Base-by-base conservation (phyloP, 2,113 vertebrate species). In the Esox niger region DNA sequence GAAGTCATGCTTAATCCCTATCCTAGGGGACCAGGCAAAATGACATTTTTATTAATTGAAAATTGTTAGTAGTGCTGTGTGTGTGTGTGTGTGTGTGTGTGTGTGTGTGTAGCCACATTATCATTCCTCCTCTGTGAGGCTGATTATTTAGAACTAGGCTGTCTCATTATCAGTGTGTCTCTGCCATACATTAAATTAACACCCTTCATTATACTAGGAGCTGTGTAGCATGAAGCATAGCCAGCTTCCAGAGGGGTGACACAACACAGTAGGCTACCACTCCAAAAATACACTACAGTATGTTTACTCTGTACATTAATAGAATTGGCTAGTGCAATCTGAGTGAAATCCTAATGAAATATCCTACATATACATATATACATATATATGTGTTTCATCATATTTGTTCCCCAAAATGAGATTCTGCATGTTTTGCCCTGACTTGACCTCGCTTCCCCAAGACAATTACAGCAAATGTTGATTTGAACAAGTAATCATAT, bases 21-120 rank as follows among this genome's bases (percentile, higher is more conserved):
- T 94, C 92, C 93, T 92, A 83, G 66, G 93, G 91, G 94, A 93
- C 81, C 56, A 89, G 90, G 91, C 89, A 92, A 93, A 95, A 94
- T 95, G 86, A 93, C 93, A 92, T 95, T 94, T 93, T 95, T 92
- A 95, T 95, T 94, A 95, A 96, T 96, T 95, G 94, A 97, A 95
- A 96, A 91, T 93, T 95, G 93, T 94, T 93, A 90, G 91, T 92
- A 92, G 91, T 90, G 91, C 91, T 92, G 93, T 90, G 90, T 88
- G 92, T 93, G 93, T 89, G 87, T n/a, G n/a, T n/a, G n/a, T n/a
- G n/a, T n/a, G n/a, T n/a, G n/a, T n/a, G n/a, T n/a, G n/a, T n/a
- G n/a, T n/a, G n/a, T n/a, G n/a, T n/a, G n/a, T n/a, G 88, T 86
- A 89, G 90, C 94, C 93, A 91, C 91, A 91, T 91, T 91, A 91